phyloP scores from a whole-genome alignment of 2,113 vertebrate species.

The Mesoclemmys tuberculata region DNA sequence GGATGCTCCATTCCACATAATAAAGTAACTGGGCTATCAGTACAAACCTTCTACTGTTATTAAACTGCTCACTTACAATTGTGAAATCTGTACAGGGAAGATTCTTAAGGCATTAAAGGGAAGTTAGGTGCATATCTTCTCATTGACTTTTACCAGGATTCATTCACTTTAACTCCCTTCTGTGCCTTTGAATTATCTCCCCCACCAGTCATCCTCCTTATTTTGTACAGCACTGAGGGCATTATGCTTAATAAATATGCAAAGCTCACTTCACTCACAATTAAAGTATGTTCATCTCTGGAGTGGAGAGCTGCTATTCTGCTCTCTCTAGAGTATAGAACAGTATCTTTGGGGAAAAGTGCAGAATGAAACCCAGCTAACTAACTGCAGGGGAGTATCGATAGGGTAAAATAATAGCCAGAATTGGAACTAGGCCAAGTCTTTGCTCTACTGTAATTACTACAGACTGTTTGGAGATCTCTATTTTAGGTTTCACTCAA shows the following conservation, averaged over 20 bases:
- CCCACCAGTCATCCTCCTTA: background rate
- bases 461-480: background rate
- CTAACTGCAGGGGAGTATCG: background rate
- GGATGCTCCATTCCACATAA: background rate
- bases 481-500: background rate
- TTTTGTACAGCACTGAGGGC: background rate
- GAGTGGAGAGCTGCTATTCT: background rate
- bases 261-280: background rate
- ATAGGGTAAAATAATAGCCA: background rate
- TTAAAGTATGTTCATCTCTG: background rate
- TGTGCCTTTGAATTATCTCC: background rate
- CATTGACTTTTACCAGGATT: background rate
- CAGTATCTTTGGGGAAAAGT: background rate
- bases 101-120: no score
- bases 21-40: background rate
- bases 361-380: constrained; percentile 13
- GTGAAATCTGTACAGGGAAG: no score
- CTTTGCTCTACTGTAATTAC: background rate
- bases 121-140: background rate
- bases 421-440: background rate
- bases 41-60: background rate
- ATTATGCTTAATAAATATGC: background rate
- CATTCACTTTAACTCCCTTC: background rate
- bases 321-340: background rate
- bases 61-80: background rate